A percentile compares a stretch with the other conserved stretches of the same genome.
Conservation (phyloP, 2,888 invertebrate species). For the Adela reaumurella region DNA sequence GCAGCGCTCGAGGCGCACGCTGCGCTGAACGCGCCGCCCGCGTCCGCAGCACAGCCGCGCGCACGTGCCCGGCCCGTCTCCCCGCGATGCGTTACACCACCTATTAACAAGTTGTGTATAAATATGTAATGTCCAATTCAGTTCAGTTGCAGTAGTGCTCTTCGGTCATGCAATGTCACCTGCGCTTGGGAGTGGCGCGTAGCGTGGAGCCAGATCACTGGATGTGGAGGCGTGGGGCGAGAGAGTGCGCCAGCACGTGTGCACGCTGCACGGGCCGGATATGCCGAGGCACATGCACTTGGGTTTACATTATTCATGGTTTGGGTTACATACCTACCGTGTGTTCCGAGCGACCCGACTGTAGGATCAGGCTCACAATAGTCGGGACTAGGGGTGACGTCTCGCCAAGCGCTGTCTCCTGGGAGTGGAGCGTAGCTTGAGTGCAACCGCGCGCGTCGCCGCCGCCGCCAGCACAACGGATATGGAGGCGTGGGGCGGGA, state of each 20-base stretch:
- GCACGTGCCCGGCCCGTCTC: constrained; percentile 66
- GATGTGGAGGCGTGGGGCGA: no score
- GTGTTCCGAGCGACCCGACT: constrained; percentile 72
- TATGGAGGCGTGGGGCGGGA: no score
- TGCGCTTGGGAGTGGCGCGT: no score
- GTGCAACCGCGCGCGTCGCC: no score
- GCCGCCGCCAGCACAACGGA: no score
- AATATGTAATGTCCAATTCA: no score
- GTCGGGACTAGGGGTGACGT: constrained; percentile 77
- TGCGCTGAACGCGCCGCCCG: constrained; percentile 66
- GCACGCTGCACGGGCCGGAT: no score
- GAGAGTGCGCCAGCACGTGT: constrained; percentile 81
- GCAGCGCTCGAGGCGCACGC: constrained; percentile 69
- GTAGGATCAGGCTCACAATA: constrained; percentile 73
- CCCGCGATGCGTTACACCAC: constrained; percentile 66
- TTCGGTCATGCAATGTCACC: constrained; percentile 54
- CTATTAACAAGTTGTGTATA: constrained; percentile 29
- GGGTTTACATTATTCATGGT: no score
- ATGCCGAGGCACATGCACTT: no score
- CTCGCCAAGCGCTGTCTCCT: no score
- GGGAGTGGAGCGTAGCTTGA: no score
- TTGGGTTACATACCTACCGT: constrained; percentile 74
- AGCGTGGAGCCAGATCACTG: no score
- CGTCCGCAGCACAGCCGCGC: constrained; percentile 81
- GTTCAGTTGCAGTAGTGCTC: constrained; percentile 69